Conservation (phyloP, 1,140 invertebrate genomes). For the Helicoverpa armigera region DNA sequence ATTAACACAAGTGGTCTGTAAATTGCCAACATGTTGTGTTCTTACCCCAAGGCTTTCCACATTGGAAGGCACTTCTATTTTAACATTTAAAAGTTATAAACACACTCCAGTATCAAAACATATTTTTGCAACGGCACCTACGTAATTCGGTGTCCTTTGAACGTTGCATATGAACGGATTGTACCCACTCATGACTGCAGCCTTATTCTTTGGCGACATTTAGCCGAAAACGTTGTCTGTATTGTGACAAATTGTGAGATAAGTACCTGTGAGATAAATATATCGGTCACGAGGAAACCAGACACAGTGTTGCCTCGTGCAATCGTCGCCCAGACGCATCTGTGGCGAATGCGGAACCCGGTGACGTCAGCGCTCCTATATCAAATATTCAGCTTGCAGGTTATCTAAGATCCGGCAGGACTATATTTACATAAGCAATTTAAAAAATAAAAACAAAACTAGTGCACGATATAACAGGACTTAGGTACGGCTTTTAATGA, state of each 20-base stretch:
- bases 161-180: neutral
- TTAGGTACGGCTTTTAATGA: constrained; percentile 5
- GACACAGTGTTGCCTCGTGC: constrained; percentile 29
- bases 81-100: neutral
- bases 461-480: constrained; percentile 39
- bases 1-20: constrained; percentile 17
- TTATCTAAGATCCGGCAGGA: constrained; percentile 25
- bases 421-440: constrained; percentile 32
- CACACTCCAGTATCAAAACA: too few species aligned
- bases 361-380: constrained; percentile 1
- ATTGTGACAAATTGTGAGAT: constrained; percentile 81
- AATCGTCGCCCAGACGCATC: constrained; percentile 17
- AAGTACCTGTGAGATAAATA: constrained; percentile 65
- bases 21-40: neutral
- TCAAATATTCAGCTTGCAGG: neutral
- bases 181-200: constrained; percentile 24
- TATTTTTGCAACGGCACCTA: too few species aligned
- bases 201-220: constrained; percentile 66
- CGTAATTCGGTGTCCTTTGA: neutral
- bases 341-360: constrained; percentile 6
- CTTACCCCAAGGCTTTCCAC: neutral
- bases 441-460: constrained; percentile 41
- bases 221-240: constrained; percentile 73
- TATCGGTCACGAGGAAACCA: constrained; percentile 65
- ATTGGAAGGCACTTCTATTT: constrained; percentile 5